These are phyloP conservation scores for Zoanthus sansibaricus DNA, from an alignment of 92 coral and sea anemone genomes.

Conservation along the genomic window DNA sequence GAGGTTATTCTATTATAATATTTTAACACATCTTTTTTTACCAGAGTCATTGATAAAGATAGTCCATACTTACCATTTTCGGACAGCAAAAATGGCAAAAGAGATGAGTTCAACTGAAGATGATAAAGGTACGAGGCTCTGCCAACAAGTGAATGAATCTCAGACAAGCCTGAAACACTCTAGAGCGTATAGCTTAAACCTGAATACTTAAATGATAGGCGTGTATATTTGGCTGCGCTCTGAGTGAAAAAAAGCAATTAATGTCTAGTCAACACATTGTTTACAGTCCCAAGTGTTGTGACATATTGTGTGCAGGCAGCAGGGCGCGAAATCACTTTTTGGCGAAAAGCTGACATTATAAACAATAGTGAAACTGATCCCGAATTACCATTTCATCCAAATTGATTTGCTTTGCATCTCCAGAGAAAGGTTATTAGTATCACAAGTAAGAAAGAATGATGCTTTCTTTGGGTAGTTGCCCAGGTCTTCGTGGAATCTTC, in stretches of 20 bases:
- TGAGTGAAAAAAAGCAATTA: background rate
- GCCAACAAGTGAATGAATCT: background rate
- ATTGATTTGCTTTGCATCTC: background rate
- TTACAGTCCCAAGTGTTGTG: background rate
- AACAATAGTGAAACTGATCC: background rate
- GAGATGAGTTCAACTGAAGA: background rate
- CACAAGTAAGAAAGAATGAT: background rate
- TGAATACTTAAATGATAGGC: background rate
- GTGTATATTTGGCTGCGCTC: background rate
- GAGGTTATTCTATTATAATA: background rate
- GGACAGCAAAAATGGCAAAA: background rate
- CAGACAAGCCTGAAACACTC: background rate
- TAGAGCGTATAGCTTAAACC: background rate
- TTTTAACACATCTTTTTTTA: background rate
- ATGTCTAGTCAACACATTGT: background rate
- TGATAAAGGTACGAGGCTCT: background rate
- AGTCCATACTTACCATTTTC: background rate
- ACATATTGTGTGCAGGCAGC: background rate
- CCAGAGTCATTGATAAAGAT: background rate
- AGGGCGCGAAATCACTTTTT: background rate
- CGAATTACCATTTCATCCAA: background rate
- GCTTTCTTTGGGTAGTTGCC: background rate
- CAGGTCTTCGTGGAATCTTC: background rate
- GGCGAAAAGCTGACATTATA: slow-evolving; percentile 8
- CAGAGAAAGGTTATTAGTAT: background rate